Percentiles rank a stretch among this genome's conserved stretches.
Evolutionary conservation across 2,797 vertebrate species (phyloP).

Genomic region (Sardinella longiceps): DNA sequence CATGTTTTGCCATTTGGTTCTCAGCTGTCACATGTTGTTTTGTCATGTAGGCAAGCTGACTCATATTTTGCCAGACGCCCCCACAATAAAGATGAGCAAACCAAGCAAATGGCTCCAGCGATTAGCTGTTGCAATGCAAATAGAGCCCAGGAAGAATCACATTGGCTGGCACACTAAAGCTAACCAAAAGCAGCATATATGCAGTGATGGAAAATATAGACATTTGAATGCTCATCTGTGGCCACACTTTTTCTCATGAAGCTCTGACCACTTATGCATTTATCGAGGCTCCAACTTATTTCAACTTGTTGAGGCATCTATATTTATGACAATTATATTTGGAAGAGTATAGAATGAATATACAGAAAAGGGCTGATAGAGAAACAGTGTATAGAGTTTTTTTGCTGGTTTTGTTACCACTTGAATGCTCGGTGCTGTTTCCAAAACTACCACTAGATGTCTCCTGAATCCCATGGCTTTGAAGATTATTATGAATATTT

Average conservation of each 20-base stretch:
- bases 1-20: neutral
- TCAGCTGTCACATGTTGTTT: neutral
- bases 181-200: neutral
- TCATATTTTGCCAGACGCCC: neutral
- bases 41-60: neutral
- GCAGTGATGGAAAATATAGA: neutral
- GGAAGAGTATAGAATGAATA: neutral
- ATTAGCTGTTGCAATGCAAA: neutral
- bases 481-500: neutral
- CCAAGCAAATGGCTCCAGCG: neutral
- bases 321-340: neutral
- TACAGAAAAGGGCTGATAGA: no score
- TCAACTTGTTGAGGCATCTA: neutral
- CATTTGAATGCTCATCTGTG: neutral
- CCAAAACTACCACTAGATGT: conserved; percentile 68
- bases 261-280: no score
- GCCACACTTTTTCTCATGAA: neutral
- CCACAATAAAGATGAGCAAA: neutral
- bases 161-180: neutral
- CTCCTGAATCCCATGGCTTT: conserved; percentile 51
- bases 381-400: no score
- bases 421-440: no score
- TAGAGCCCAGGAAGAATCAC: neutral
- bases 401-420: neutral
- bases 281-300: neutral